Evolutionary conservation across 2,113 vertebrate genomes (phyloP).

Genomic region (Oryzias celebensis): DNA sequence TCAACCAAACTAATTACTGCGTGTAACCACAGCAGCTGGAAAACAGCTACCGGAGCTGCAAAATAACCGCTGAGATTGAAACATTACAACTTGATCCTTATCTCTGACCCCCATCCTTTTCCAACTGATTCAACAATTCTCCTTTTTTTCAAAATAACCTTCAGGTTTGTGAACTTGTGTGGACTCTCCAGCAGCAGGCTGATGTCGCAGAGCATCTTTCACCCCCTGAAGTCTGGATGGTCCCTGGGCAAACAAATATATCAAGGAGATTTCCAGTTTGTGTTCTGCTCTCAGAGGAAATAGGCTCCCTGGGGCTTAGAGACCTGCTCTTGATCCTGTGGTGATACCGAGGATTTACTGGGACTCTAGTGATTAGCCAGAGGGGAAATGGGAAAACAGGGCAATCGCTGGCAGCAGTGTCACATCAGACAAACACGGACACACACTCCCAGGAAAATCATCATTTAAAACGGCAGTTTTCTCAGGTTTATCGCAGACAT

Average conservation of each 20-base stretch:
- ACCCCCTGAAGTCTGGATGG: conserved; percentile 54
- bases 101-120: conserved; percentile 38
- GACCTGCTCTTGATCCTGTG: conserved; percentile 70
- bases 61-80: conserved; percentile 43
- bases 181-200: conserved; percentile 25
- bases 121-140: conserved; percentile 2
- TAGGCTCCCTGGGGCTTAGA: conserved; percentile 63
- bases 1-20: conserved; percentile 73
- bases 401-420: conserved; percentile 64
- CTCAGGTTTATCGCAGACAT: neutral
- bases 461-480: neutral
- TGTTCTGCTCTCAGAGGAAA: conserved; percentile 70
- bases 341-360: conserved; percentile 74
- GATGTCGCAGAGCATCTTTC: conserved; percentile 52
- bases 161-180: conserved; percentile 10
- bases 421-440: conserved; percentile 61
- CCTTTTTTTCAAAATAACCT: conserved; percentile 17
- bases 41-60: conserved; percentile 50
- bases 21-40: conserved; percentile 62
- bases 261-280: conserved; percentile 61
- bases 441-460: conserved; percentile 16
- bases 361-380: conserved; percentile 75
- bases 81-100: conserved; percentile 34
- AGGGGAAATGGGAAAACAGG: conserved; percentile 74
- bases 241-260: conserved; percentile 63